Evolutionary conservation across 2,888 invertebrate genomes (phyloP), one percentile per base, ranked within the genome.

Genomic region (Minunthozetes semirufus): DNA sequence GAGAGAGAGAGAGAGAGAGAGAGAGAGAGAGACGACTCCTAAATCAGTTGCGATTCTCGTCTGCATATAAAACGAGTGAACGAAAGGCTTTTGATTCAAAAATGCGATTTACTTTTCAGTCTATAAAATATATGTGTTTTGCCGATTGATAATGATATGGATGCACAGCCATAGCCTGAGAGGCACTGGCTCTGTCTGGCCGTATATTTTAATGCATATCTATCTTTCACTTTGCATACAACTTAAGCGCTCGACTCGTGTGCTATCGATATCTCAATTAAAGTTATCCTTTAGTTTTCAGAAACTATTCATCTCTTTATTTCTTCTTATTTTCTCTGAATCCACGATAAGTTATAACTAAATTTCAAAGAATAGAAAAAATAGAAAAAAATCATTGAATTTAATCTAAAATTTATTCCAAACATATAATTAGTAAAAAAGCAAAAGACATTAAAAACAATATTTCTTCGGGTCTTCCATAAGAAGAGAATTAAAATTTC

Each of bases 261-360:
- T 66, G 33, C 33, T 66, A 38, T 66, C 38, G 19, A 66, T 66
- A 15, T 66, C 66, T 66, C 66, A 66, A 66, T 66, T 66, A 66
- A 61, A 53, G n/a, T n/a, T 19, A 53, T 53, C 53, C 53, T 5
- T 19, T 15, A 53, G 19, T n/a, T n/a, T 11, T 48, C 2, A 17
- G 8, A 48, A 48, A 48, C 48, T 13, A 48, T 17, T 17, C 15
- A 48, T 17, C 13, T 48, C 15, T 13, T 48, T 17, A 17, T 48
- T 48, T 48, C 48, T 48, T 48, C 11, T 48, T 48, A 48, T 33
- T 33, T 33, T 33, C 33, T 33, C 33, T 33, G 33, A 33, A 33
- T 33, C 8, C 33, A 5, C 8, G 33, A 33, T 33, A n/a, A n/a
- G n/a, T n/a, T n/a, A n/a, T n/a, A 33, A 33, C 33, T 33, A 33